Percentiles rank a stretch among this genome's conserved stretches.
Evolutionary conservation across 2,888 invertebrate species (phyloP).

Genomic region (Druceiella hillmani): DNA sequence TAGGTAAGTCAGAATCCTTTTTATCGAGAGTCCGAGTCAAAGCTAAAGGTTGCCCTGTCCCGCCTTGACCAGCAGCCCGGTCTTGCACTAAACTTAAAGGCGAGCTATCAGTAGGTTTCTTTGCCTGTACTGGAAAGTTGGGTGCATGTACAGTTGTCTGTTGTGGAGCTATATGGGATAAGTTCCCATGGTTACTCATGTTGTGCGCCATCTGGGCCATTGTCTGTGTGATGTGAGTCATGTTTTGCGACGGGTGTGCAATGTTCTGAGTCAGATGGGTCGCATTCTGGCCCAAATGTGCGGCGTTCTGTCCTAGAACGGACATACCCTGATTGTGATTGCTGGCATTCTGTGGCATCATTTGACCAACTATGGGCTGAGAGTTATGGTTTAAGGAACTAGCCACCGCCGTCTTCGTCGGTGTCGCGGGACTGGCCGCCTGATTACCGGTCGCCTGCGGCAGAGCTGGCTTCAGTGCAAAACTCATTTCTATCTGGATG

Average conservation of each 20-base stretch:
- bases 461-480: constrained; percentile 56
- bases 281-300: constrained; percentile 33
- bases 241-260: constrained; percentile 40
- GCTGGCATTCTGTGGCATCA: constrained; percentile 9
- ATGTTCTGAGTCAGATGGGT: constrained; percentile 31
- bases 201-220: constrained; percentile 51
- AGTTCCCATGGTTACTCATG: constrained; percentile 50
- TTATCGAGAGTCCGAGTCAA: constrained; percentile 46
- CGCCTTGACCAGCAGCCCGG: constrained; percentile 28
- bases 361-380: too few species aligned
- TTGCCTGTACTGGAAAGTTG: constrained; percentile 32
- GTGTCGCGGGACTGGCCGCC: constrained; percentile 38
- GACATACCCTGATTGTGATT: constrained; percentile 9
- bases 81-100: constrained; percentile 46
- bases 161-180: constrained; percentile 39
- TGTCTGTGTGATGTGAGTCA: constrained; percentile 48
- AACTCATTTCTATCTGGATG: constrained; percentile 52
- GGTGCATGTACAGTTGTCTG: constrained; percentile 28
- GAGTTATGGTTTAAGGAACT: constrained; percentile 1
- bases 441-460: constrained; percentile 44
- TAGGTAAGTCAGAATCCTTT: constrained; percentile 40
- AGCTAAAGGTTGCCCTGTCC: constrained; percentile 36
- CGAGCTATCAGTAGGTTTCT: constrained; percentile 35
- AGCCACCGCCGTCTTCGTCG: constrained; percentile 39
- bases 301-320: constrained; percentile 40